Evolutionary conservation across 2,888 invertebrate genomes (phyloP).

Genomic region (Neoascia interrupta): DNA sequence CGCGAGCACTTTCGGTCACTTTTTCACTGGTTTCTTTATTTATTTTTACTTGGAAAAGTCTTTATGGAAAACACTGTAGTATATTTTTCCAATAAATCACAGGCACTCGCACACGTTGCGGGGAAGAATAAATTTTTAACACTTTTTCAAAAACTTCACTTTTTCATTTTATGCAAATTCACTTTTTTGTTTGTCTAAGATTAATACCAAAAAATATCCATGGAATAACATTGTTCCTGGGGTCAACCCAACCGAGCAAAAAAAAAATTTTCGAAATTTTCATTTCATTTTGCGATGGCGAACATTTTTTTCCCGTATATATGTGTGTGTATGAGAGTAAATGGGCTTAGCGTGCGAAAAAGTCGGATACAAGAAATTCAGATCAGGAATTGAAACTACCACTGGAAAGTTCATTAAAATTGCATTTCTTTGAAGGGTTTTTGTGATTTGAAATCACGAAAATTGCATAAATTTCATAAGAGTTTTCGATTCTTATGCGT

Average conservation of each 20-base stretch:
- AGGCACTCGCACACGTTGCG: conserved; percentile 22
- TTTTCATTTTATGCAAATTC: conserved; percentile 3
- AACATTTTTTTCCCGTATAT: conserved; percentile 33
- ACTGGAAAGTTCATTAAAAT: conserved; percentile 64
- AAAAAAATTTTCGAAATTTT: conserved; percentile 35
- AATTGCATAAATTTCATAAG: conserved; percentile 59
- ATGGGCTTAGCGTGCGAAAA: conserved; percentile 55
- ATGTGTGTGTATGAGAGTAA: conserved; percentile 48
- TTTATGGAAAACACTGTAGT: too few relatives aligned
- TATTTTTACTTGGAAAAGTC: not conserved
- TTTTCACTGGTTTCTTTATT: too few relatives aligned
- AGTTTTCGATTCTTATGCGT: conserved; percentile 25
- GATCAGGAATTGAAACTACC: conserved; percentile 33
- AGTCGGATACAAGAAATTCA: conserved; percentile 15
- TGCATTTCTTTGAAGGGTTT: conserved; percentile 34
- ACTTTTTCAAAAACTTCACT: conserved; percentile 9
- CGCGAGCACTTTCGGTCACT: too few relatives aligned
- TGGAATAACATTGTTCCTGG: conserved; percentile 23
- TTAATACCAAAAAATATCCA: too few relatives aligned
- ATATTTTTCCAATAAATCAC: not conserved
- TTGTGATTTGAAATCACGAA: conserved; percentile 64
- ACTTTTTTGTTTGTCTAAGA: conserved; percentile 40
- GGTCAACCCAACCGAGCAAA: conserved; percentile 33
- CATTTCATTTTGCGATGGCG: conserved; percentile 60
- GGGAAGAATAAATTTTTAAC: conserved; percentile 7